Conservation (phyloP, 1,140 invertebrate species). For the Lepidurus packardi region DNA sequence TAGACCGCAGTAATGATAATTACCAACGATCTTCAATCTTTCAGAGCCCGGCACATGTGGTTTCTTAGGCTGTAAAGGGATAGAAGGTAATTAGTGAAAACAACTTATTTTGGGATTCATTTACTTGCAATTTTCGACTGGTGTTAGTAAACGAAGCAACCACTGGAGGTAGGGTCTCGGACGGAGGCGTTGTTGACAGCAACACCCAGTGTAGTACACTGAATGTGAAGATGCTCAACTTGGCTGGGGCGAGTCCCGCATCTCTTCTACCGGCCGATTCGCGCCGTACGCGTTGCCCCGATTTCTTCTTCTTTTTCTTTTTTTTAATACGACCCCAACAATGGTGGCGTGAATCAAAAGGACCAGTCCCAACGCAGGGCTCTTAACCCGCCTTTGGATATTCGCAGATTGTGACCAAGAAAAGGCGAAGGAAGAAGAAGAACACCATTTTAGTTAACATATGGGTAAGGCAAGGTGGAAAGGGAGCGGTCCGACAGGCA, state of each 20-base stretch:
- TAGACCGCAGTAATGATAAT: not conserved
- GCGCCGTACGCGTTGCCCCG: constrained; percentile 15
- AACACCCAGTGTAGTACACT: not conserved
- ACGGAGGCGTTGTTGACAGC: constrained; percentile 8
- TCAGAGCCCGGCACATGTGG: not conserved
- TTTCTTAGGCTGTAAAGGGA: not conserved
- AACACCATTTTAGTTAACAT: not conserved
- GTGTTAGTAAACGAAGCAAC: not conserved
- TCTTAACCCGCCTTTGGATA: not conserved
- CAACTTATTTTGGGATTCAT: not conserved
- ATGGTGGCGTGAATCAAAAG: not conserved
- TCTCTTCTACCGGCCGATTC: not conserved
- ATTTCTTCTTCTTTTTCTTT: no score
- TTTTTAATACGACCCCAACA: not conserved
- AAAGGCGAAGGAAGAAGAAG: not conserved
- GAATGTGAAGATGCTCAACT: constrained; percentile 10
- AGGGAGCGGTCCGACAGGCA: not conserved
- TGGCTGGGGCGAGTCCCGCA: not conserved
- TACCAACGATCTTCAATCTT: not conserved
- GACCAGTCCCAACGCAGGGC: not conserved
- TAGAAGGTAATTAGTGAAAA: not conserved
- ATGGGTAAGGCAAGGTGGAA: not conserved
- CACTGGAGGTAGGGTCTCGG: not conserved
- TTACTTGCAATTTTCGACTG: not conserved
- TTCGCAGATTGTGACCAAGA: not conserved